Percentiles rank a stretch among this genome's conserved stretches.
phyloP scores from a whole-genome alignment of 2,113 vertebrate species.

The Melanotaenia duboulayi region DNA sequence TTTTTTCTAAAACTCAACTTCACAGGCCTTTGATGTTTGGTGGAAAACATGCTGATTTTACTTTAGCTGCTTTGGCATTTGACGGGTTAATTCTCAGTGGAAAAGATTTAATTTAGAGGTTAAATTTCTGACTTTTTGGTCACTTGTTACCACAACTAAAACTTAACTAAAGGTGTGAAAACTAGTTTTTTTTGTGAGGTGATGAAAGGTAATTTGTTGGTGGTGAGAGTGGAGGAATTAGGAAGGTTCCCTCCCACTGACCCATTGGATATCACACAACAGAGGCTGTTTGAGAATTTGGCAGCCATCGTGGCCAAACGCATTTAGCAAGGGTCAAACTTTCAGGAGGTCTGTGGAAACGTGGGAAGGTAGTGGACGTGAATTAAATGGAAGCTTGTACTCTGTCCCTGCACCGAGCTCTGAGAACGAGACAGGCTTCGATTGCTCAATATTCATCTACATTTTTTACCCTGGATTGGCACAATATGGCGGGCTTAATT shows the following conservation, averaged over 20 bases:
- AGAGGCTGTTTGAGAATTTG: conserved; percentile 90
- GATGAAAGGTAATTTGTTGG: conserved; percentile 88
- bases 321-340: conserved; percentile 89
- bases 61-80: conserved; percentile 39
- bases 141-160: conserved; percentile 1
- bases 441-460: conserved; percentile 99
- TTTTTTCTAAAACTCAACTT: conserved; percentile 51
- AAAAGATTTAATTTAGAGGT: conserved; percentile 26
- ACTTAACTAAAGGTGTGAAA: conserved; percentile 55
- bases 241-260: conserved; percentile 83
- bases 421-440: conserved; percentile 93
- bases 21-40: conserved; percentile 66
- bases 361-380: conserved; percentile 94
- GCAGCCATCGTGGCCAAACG: conserved; percentile 86
- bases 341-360: conserved; percentile 90
- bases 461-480: conserved; percentile 95
- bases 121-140: conserved; percentile 16
- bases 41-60: conserved; percentile 41
- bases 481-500: conserved; percentile 99
- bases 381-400: conserved; percentile 94
- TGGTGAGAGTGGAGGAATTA: conserved; percentile 87
- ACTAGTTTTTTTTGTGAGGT: conserved; percentile 87
- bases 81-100: conserved; percentile 29
- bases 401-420: conserved; percentile 89
- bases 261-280: conserved; percentile 91